Percentiles rank a stretch among this genome's conserved stretches.
Conservation (phyloP, 2,888 invertebrate species). For the Oscheius sp. region DNA sequence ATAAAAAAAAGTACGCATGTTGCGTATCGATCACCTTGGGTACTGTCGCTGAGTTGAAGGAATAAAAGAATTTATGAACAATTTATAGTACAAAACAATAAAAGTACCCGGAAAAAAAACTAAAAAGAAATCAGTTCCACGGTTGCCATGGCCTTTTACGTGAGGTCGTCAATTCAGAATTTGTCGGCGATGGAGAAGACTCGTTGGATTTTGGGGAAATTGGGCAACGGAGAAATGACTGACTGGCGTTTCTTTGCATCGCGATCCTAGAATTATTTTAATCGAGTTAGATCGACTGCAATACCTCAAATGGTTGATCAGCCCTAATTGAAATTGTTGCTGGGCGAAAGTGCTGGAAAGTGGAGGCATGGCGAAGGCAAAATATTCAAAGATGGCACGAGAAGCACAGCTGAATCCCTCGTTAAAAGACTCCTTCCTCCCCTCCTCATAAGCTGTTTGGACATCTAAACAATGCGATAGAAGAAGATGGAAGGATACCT, state of each 20-base stretch:
- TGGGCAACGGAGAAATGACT: background rate
- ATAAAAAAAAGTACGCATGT: background rate
- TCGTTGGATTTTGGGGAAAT: constrained; percentile 10
- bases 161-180: background rate
- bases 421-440: constrained; percentile 13
- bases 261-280: background rate
- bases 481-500: background rate
- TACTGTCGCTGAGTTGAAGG: background rate
- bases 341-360: background rate
- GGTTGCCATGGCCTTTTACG: constrained; percentile 31
- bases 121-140: background rate
- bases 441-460: constrained; percentile 19
- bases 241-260: background rate
- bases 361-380: constrained; percentile 24
- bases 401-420: constrained; percentile 27
- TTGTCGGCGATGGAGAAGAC: constrained; percentile 10
- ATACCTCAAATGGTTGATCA: constrained; percentile 28
- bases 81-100: background rate
- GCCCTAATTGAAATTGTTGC: constrained; percentile 33
- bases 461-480: background rate
- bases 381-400: constrained; percentile 30
- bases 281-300: background rate
- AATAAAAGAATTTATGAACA: background rate
- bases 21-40: too few species aligned
- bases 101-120: background rate